Percentiles rank a stretch among this genome's conserved stretches.
phyloP scores from a whole-genome alignment of 2,797 vertebrate genomes.

The Manis javanica region DNA sequence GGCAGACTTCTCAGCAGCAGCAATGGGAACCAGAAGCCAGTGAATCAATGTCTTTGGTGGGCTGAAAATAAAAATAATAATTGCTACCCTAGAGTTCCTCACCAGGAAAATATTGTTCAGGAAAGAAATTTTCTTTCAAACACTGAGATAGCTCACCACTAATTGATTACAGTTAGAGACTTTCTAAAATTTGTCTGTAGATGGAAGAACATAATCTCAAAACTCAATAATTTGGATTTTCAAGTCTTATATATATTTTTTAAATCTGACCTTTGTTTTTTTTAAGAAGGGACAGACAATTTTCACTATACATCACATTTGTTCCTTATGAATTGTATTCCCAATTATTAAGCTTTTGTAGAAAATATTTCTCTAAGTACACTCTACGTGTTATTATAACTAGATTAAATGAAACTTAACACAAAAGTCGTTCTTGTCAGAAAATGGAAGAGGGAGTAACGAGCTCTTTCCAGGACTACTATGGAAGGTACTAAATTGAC shows the following conservation, averaged over 20 bases:
- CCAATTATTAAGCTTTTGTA: background rate
- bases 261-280: background rate
- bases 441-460: constrained; percentile 2
- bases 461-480: background rate
- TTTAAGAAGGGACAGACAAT: background rate
- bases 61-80: background rate
- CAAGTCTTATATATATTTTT: background rate
- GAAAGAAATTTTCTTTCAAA: background rate
- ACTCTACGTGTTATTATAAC: background rate
- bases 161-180: background rate
- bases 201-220: background rate
- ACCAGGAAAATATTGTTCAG: background rate
- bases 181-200: background rate
- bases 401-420: constrained; percentile 5
- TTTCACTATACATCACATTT: constrained; percentile 35
- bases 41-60: background rate
- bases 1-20: background rate
- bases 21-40: background rate
- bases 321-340: background rate
- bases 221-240: background rate
- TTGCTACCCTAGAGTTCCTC: background rate
- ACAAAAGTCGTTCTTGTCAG: background rate
- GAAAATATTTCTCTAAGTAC: background rate
- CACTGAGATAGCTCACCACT: background rate
- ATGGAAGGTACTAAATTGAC: background rate